A percentile compares a stretch with the other conserved stretches of the same genome.
Evolutionary conservation across 2,888 invertebrate genomes (phyloP).

Genomic region (Opisthograptis luteolata): DNA sequence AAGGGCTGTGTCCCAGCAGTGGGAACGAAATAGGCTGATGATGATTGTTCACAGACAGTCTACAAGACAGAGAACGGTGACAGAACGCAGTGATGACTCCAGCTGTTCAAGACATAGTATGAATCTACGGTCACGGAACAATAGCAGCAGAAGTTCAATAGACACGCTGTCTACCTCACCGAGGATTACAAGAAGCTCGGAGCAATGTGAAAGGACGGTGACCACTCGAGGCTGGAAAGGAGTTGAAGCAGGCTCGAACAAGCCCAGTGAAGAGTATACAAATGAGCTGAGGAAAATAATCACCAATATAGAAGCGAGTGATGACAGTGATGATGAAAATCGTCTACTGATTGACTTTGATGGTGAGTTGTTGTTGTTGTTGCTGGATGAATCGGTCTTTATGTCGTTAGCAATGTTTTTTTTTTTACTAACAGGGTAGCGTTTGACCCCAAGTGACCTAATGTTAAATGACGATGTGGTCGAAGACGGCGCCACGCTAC

Average conservation of each 20-base stretch:
- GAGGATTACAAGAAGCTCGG: not conserved
- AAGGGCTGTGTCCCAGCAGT: no score
- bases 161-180: not conserved
- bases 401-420: no score
- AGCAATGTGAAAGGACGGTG: not conserved
- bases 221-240: not conserved
- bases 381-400: no score
- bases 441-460: no score
- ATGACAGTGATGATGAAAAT: constrained; percentile 47
- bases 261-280: not conserved
- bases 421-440: no score
- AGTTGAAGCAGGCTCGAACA: not conserved
- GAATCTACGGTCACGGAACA: not conserved
- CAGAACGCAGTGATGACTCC: not conserved
- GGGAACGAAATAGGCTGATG: not conserved
- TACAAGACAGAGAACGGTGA: not conserved
- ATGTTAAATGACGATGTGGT: no score
- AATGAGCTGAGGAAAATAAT: not conserved
- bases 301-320: not conserved
- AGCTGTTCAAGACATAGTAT: not conserved
- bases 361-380: constrained; percentile 19
- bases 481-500: no score
- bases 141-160: not conserved
- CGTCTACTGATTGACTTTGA: constrained; percentile 51
- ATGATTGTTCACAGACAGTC: not conserved